These are phyloP conservation scores for Patagioenas fasciata DNA, from an alignment of 2,113 vertebrate species.

Conservation along the genomic window DNA sequence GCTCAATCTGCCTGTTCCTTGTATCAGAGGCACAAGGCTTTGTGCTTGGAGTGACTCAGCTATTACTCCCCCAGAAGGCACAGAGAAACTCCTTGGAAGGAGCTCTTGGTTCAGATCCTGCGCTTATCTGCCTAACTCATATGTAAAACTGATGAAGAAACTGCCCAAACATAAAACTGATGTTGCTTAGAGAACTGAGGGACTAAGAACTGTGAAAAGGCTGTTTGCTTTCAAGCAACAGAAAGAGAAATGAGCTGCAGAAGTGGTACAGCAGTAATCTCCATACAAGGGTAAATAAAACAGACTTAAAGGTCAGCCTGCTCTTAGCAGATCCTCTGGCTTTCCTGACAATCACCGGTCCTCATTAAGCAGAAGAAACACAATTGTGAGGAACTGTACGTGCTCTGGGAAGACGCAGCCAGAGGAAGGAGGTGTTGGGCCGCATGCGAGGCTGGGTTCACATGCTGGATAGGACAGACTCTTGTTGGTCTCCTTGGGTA, in stretches of 20 bases:
- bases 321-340: not conserved
- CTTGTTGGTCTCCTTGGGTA: not conserved
- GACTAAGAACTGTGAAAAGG: not conserved
- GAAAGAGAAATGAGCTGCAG: not conserved
- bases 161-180: rapidly evolving
- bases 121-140: not conserved
- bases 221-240: not conserved
- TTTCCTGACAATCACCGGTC: not conserved
- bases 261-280: not conserved
- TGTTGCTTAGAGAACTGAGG: not conserved
- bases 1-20: not conserved
- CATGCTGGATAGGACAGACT: not conserved
- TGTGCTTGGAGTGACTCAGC: not conserved
- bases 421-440: not conserved
- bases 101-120: not conserved
- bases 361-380: not conserved
- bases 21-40: not conserved
- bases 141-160: not conserved
- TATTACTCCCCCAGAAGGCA: not conserved
- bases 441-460: rapidly evolving
- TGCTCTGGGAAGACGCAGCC: not conserved
- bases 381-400: not conserved
- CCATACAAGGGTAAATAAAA: not conserved
- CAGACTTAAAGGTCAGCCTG: not conserved
- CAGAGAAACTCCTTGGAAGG: not conserved